Conservation (phyloP, 2,888 invertebrate species). For the Macaria liturata region DNA sequence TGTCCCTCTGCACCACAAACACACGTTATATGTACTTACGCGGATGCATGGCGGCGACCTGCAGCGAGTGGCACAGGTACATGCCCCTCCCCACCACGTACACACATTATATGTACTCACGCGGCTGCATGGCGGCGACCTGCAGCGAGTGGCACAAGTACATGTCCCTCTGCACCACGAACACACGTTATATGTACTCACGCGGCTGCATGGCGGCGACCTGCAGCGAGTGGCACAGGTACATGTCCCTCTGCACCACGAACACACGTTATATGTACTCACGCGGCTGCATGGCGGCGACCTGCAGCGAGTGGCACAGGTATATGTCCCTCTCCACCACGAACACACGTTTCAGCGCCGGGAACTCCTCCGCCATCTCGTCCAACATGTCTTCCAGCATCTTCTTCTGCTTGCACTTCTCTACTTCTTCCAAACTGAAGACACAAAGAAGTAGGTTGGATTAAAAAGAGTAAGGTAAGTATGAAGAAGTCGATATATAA, state of each 20-base stretch:
- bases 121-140: constrained; percentile 76
- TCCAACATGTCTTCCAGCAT: constrained; percentile 95
- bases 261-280: constrained; percentile 87
- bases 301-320: constrained; percentile 93
- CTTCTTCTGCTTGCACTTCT: constrained; percentile 95
- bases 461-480: no score
- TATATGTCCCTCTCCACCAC: constrained; percentile 96
- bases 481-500: no score
- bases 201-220: constrained; percentile 77
- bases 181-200: constrained; percentile 85
- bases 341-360: constrained; percentile 95
- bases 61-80: constrained; percentile 94
- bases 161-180: constrained; percentile 96
- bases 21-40: constrained; percentile 50
- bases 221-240: constrained; percentile 94
- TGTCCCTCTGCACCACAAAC: no score
- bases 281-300: constrained; percentile 78
- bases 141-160: constrained; percentile 95
- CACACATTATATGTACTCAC: constrained; percentile 83
- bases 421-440: constrained; percentile 94
- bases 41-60: constrained; percentile 81
- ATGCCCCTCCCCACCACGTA: constrained; percentile 97
- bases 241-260: constrained; percentile 96
- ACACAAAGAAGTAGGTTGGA: no score
- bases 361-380: constrained; percentile 97